Evolutionary conservation across 2,113 vertebrate genomes (phyloP), one percentile per base, ranked within the genome.

Genomic region (Clinocottus analis): DNA sequence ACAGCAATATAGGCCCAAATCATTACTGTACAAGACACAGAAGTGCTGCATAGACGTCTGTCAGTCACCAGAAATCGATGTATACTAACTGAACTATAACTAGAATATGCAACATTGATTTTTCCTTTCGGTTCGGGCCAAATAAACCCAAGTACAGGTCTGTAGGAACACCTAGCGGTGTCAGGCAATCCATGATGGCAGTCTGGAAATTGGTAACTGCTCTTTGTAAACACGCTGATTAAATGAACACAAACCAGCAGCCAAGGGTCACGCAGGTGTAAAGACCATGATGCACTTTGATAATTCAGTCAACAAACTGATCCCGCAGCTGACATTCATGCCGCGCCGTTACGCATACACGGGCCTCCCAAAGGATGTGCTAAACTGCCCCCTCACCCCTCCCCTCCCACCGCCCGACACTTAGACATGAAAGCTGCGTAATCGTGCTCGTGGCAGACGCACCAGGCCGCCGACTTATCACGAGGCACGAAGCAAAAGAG

Each of bases 231-330:
- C 35, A 27, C 35, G 25, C 21, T 65, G 60, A 75, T 19, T 65
- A 63, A 61, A 68, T 65, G 11, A 80, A 47, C 41, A 33, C 45
- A 51, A 70, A 71, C 21, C 16, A 25, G 43, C 14, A 69, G 49
- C 33, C 21, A 9, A n/a, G 23, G 45, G 33, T 4, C 51, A 25
- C 62, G 53, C 55, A 69, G 35, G 8, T 56, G 43, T 76, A 65
- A 75, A 51, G 59, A 78, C 27, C 43, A 10, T 29, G 72, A 88
- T 82, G 56, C 47, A 59, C 23, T 4, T 23, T 73, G 76, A 70
- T 90, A 23, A 87, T 89, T 87, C 83, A 85, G 74, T 72, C 63
- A 19, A 16, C 73, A 41, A 73, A 82, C 70, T 84, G 67, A 86
- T 85, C 61, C 75, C 47, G 66, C 71, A 25, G 68, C 61, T 83